phyloP scores from a whole-genome alignment of 2,797 vertebrate species.

The Amphiprion clarkii region DNA sequence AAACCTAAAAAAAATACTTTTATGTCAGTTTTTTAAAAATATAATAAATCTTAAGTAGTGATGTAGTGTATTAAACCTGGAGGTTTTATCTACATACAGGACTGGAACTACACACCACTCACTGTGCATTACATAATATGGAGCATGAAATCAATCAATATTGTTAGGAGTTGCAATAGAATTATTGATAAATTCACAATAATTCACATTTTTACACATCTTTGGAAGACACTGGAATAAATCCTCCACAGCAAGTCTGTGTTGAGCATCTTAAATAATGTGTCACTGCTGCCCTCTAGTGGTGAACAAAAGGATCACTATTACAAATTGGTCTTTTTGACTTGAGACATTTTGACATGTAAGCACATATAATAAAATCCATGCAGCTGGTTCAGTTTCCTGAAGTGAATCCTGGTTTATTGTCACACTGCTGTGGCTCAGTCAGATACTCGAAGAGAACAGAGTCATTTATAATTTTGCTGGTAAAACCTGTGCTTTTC shows the following conservation, averaged over 20 bases:
- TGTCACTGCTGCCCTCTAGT: conserved; percentile 62
- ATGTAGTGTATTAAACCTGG: too few relatives aligned
- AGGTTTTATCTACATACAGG: background rate
- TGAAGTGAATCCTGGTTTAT: background rate
- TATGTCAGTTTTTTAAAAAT: too few relatives aligned
- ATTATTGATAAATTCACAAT: background rate
- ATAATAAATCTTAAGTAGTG: too few relatives aligned
- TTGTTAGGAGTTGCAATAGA: background rate
- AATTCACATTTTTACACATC: background rate
- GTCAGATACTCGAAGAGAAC: background rate
- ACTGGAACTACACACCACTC: background rate
- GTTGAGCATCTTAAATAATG: background rate
- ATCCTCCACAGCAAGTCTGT: background rate
- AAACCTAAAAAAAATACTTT: background rate
- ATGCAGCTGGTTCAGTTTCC: background rate
- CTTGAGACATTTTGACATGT: background rate
- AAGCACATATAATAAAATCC: background rate
- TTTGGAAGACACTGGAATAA: background rate
- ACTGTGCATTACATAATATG: background rate
- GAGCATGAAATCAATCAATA: background rate
- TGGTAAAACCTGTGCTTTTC: too few relatives aligned
- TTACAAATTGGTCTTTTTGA: background rate
- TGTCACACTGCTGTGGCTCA: background rate
- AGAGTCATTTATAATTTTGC: background rate
- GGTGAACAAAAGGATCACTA: conserved; percentile 10